Evolutionary conservation across 92 coral and sea anemone genomes (phyloP).

Genomic region (Porites rus): DNA sequence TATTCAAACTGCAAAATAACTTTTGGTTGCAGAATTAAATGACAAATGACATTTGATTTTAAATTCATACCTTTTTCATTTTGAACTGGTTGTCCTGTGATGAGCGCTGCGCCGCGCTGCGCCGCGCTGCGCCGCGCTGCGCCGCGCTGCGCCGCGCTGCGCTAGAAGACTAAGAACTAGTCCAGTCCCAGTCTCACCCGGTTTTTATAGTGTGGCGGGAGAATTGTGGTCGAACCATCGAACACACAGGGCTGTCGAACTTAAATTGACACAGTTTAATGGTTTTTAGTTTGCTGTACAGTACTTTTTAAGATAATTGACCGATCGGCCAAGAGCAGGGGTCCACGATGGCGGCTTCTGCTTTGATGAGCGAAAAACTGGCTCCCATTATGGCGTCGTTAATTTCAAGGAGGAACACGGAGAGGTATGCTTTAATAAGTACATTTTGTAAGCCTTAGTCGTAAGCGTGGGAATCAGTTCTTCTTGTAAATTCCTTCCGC

Average conservation of each 20-base stretch:
- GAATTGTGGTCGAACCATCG: neutral
- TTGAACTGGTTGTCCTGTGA: too few relatives aligned
- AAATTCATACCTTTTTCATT: neutral
- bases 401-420: constrained; percentile 48
- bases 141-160: neutral
- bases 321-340: neutral
- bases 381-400: constrained; percentile 54
- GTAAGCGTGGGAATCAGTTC: too few relatives aligned
- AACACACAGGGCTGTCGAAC: neutral
- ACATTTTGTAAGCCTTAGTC: too few relatives aligned
- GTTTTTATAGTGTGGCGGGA: constrained; percentile 42
- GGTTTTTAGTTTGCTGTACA: neutral
- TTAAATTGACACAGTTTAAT: neutral
- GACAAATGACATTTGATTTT: constrained; percentile 13
- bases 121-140: too few relatives aligned
- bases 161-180: neutral
- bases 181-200: neutral
- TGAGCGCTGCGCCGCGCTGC: neutral
- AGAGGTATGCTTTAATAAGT: constrained; percentile 50
- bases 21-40: constrained; percentile 9
- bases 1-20: too few relatives aligned
- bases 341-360: constrained; percentile 26
- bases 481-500: too few relatives aligned
- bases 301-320: neutral
- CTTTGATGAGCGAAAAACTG: constrained; percentile 55